Percentiles rank a stretch among this genome's conserved stretches.
phyloP scores from a whole-genome alignment of 2,888 invertebrate species.

The Nemotelus nigrinus region DNA sequence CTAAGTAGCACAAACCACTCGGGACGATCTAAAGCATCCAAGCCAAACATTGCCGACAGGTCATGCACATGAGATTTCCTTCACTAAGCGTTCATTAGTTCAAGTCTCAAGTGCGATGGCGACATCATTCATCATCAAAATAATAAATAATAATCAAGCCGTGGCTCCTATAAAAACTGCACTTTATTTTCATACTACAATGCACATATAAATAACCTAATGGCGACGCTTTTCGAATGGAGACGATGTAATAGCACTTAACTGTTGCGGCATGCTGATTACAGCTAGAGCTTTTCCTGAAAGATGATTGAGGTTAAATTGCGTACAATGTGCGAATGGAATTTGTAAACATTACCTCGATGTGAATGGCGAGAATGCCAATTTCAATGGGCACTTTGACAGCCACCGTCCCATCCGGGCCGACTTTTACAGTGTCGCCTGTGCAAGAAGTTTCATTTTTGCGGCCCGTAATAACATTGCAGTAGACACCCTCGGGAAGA shows the following conservation, averaged over 20 bases:
- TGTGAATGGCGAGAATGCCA: conserved; percentile 47
- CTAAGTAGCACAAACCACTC: no score
- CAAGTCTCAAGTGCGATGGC: neutral
- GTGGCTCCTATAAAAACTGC: conserved; percentile 25
- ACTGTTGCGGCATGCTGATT: neutral
- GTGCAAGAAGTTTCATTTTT: conserved; percentile 64
- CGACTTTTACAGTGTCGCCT: conserved; percentile 59
- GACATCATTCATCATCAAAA: neutral
- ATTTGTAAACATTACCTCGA: conserved; percentile 44
- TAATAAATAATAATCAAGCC: conserved; percentile 8
- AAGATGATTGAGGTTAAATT: conserved; percentile 18
- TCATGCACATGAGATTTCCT: neutral
- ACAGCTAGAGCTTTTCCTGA: conserved; percentile 27
- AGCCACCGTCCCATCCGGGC: conserved; percentile 30
- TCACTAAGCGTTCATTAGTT: neutral
- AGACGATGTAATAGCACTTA: neutral
- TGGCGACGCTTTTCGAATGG: conserved; percentile 12
- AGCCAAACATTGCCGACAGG: neutral
- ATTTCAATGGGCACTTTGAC: conserved; percentile 30
- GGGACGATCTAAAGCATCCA: neutral
- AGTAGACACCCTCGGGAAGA: conserved; percentile 73
- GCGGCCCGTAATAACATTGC: conserved; percentile 73
- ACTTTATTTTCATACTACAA: conserved; percentile 23
- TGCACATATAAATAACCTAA: conserved; percentile 41
- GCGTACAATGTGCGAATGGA: neutral